Conservation (phyloP, 2,888 invertebrate species). For the Catocala fraxini region DNA sequence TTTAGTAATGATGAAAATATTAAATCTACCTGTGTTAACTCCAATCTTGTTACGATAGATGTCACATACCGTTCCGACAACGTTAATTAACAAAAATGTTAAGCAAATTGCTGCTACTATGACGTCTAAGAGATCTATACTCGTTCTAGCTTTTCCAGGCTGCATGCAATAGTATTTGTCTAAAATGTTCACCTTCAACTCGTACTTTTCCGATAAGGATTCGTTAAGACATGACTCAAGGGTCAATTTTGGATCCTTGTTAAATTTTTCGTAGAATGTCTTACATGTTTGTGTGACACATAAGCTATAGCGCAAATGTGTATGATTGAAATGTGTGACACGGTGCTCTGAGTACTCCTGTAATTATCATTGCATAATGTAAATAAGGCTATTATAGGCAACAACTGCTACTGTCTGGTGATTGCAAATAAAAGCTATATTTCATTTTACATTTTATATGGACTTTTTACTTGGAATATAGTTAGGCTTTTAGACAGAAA, state of each 20-base stretch:
- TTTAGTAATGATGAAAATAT: neutral
- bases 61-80: constrained; percentile 35
- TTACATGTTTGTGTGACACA: constrained; percentile 73
- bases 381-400: too few relatives aligned
- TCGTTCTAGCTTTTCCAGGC: constrained; percentile 7
- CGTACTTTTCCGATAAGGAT: constrained; percentile 24
- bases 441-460: too few relatives aligned
- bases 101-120: constrained; percentile 17
- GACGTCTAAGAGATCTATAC: constrained; percentile 26
- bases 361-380: constrained; percentile 30
- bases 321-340: constrained; percentile 74
- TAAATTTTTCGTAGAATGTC: constrained; percentile 45
- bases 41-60: constrained; percentile 3
- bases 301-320: constrained; percentile 69
- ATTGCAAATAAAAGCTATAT: too few relatives aligned
- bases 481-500: too few relatives aligned
- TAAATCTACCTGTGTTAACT: neutral
- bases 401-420: too few relatives aligned
- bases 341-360: constrained; percentile 73
- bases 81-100: constrained; percentile 23
- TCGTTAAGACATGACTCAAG: constrained; percentile 43
- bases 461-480: too few relatives aligned
- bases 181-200: constrained; percentile 24
- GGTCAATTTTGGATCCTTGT: constrained; percentile 30
- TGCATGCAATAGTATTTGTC: constrained; percentile 22